These are phyloP conservation scores for Entelurus aequoreus DNA, from an alignment of 2,113 vertebrate genomes.

Conservation along the genomic window DNA sequence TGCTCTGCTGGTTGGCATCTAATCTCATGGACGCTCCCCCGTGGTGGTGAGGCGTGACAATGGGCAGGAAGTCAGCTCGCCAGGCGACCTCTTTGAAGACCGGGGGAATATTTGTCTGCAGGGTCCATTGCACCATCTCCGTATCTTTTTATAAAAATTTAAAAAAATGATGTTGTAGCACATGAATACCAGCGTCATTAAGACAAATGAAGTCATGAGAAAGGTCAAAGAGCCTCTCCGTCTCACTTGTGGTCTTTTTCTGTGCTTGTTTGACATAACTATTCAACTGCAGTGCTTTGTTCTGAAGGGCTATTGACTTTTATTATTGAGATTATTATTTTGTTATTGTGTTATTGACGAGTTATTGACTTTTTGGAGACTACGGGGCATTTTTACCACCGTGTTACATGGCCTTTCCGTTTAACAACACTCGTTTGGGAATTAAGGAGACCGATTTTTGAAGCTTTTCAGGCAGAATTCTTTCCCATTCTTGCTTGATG, in stretches of 20 bases:
- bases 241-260: conserved; percentile 39
- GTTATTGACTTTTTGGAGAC: conserved; percentile 66
- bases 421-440: no score
- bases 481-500: no score
- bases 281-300: conserved; percentile 45
- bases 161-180: conserved; percentile 46
- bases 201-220: conserved; percentile 51
- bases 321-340: no score
- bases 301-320: conserved; percentile 1
- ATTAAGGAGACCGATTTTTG: no score
- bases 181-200: conserved; percentile 58
- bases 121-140: conserved; percentile 37
- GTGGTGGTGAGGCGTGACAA: conserved; percentile 35
- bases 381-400: conserved; percentile 12
- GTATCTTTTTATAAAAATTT: neutral
- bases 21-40: conserved; percentile 44
- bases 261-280: conserved; percentile 25
- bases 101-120: conserved; percentile 31
- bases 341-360: neutral
- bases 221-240: conserved; percentile 56
- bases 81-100: conserved; percentile 39
- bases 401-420: no score
- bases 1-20: conserved; percentile 32
- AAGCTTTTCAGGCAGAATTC: no score
- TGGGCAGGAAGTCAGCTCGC: conserved; percentile 51